A percentile compares a stretch with the other conserved stretches of the same genome.
phyloP scores from a whole-genome alignment of 2,797 vertebrate genomes.

The Enoplosus armatus region DNA sequence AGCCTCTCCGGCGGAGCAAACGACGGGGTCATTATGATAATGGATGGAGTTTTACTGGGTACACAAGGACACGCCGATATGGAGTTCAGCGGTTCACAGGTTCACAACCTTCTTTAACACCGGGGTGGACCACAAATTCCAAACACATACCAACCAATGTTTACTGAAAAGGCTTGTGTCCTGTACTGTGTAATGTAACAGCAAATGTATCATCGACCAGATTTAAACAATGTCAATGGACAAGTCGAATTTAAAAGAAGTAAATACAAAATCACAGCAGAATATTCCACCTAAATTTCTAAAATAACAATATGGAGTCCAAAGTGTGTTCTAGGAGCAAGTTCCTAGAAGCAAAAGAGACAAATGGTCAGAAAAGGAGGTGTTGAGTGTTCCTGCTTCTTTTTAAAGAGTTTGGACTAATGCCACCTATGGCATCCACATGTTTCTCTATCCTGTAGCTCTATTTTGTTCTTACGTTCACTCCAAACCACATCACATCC shows the following conservation, averaged over 20 bases:
- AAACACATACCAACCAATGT: slow-evolving; percentile 44
- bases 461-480: not conserved
- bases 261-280: not conserved
- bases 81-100: slow-evolving; percentile 67
- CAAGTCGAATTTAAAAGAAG: not conserved
- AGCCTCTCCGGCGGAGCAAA: slow-evolving; percentile 49
- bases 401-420: too few relatives aligned
- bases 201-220: slow-evolving; percentile 1
- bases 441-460: not conserved
- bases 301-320: not conserved
- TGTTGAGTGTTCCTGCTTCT: not conserved
- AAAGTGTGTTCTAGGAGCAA: not conserved
- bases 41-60: slow-evolving; percentile 66
- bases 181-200: slow-evolving; percentile 2
- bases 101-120: slow-evolving; percentile 66
- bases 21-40: slow-evolving; percentile 64
- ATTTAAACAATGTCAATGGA: not conserved
- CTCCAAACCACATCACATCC: not conserved
- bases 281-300: not conserved
- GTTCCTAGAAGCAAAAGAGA: not conserved
- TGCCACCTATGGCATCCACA: slow-evolving; percentile 35
- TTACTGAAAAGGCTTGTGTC: slow-evolving; percentile 15
- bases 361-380: not conserved
- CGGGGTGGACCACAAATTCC: slow-evolving; percentile 60
- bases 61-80: slow-evolving; percentile 50